These are phyloP conservation scores for Halyomorpha halys DNA, from an alignment of 1,140 invertebrate genomes.

Conservation along the genomic window DNA sequence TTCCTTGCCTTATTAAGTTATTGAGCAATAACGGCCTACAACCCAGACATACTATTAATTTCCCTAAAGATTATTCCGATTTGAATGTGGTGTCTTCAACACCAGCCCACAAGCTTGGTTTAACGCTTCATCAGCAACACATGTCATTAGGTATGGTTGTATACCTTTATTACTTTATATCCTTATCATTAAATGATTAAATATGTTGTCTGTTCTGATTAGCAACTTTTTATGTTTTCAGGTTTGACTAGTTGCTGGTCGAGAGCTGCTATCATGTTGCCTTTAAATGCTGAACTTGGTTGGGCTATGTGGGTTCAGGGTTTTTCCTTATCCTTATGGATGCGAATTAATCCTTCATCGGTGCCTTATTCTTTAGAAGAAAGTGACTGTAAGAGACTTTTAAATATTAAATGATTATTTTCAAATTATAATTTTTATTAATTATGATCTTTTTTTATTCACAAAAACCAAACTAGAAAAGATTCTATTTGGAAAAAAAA, in stretches of 20 bases:
- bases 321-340: constrained; percentile 46
- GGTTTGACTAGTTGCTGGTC: constrained; percentile 40
- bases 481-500: too few species aligned
- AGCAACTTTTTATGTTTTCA: constrained; percentile 15
- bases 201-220: neutral
- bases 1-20: constrained; percentile 43
- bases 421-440: too few species aligned
- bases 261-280: constrained; percentile 40
- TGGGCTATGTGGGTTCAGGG: constrained; percentile 52
- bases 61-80: constrained; percentile 37
- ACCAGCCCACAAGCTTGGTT: constrained; percentile 32
- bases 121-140: constrained; percentile 30
- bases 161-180: neutral
- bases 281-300: constrained; percentile 40
- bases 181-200: neutral
- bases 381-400: neutral
- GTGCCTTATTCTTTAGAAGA: neutral
- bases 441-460: too few species aligned
- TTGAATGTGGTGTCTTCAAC: constrained; percentile 22
- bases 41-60: constrained; percentile 48
- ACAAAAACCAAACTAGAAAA: too few species aligned
- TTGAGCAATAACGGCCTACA: constrained; percentile 39
- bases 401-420: neutral
- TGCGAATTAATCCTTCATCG: constrained; percentile 36
- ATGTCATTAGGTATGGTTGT: constrained; percentile 26